A percentile compares a stretch with the other conserved stretches of the same genome.
phyloP scores from a whole-genome alignment of 2,888 invertebrate species.

The Steinernema hermaphroditum region DNA sequence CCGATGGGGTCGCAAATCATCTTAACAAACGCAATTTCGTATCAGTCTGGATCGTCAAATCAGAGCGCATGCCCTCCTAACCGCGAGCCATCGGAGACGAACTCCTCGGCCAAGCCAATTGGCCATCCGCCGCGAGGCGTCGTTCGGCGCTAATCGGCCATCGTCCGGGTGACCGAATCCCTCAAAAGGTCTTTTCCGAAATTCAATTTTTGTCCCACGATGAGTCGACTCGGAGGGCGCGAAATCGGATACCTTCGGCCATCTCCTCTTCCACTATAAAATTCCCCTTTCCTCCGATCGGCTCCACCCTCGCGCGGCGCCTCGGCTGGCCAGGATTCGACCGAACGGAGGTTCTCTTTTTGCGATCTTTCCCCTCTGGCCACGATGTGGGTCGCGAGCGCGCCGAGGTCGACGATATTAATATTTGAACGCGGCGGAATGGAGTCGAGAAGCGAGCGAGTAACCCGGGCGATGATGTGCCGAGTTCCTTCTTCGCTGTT shows the following conservation, averaged over 20 bases:
- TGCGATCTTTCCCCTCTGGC: not conserved
- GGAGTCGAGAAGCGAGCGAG: not conserved
- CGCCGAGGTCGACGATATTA: conserved; percentile 17
- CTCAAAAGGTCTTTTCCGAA: not conserved
- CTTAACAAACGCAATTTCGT: too few relatives aligned
- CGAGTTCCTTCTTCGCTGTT: not conserved
- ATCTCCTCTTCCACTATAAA: conserved; percentile 8
- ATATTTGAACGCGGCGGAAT: conserved; percentile 30
- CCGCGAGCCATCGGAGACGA: too few relatives aligned
- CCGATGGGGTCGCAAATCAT: too few relatives aligned
- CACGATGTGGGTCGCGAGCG: not conserved
- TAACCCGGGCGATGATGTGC: conserved; percentile 16
- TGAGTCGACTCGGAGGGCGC: not conserved
- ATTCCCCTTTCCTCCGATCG: not conserved
- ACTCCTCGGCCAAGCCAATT: too few relatives aligned
- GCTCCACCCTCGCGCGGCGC: not conserved
- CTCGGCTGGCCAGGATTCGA: conserved; percentile 9
- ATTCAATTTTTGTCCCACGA: conserved; percentile 7
- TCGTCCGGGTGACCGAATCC: conserved; percentile 2
- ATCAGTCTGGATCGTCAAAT: too few relatives aligned
- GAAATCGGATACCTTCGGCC: conserved; percentile 23
- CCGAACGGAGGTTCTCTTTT: not conserved
- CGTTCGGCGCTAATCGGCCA: conserved; percentile 25
- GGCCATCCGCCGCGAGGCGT: conserved; percentile 19
- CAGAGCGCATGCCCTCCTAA: too few relatives aligned